Percentiles rank a stretch among this genome's conserved stretches.
These are phyloP conservation scores for Enteromius mattozi DNA, from an alignment of 2,797 vertebrate genomes.

Conservation along the genomic window DNA sequence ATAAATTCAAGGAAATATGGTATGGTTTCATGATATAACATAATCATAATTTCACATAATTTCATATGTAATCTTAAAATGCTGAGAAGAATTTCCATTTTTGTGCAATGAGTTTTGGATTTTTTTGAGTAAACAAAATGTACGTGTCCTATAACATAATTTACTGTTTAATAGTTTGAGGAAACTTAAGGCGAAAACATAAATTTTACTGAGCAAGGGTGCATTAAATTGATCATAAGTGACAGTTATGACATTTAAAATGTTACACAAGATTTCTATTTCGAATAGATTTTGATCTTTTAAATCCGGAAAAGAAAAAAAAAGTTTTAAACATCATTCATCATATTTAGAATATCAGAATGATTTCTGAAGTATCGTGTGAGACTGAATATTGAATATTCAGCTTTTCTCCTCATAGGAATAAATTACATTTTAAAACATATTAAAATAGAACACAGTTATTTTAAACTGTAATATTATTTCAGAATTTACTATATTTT, in stretches of 20 bases:
- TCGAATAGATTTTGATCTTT: not conserved
- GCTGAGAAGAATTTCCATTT: not conserved
- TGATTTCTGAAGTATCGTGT: not conserved
- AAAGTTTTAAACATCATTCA: not conserved
- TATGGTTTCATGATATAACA: not conserved
- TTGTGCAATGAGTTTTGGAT: not conserved
- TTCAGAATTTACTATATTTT: not conserved
- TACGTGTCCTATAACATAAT: not conserved
- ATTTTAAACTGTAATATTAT: not conserved
- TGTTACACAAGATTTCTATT: not conserved
- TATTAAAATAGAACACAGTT: not conserved
- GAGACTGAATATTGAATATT: not conserved
- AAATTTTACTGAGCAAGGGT: not conserved
- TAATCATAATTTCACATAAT: too few relatives aligned
- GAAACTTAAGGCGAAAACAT: too few relatives aligned
- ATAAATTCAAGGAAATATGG: not conserved
- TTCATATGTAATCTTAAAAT: not conserved
- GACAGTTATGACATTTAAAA: not conserved
- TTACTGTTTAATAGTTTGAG: not conserved
- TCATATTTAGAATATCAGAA: not conserved
- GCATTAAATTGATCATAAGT: not conserved
- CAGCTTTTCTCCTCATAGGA: not conserved
- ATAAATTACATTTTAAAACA: not conserved
- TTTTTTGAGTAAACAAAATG: not conserved
- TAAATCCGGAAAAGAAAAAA: not conserved